Conservation (phyloP, 2,797 vertebrate genomes). For the Cuculus canorus region DNA sequence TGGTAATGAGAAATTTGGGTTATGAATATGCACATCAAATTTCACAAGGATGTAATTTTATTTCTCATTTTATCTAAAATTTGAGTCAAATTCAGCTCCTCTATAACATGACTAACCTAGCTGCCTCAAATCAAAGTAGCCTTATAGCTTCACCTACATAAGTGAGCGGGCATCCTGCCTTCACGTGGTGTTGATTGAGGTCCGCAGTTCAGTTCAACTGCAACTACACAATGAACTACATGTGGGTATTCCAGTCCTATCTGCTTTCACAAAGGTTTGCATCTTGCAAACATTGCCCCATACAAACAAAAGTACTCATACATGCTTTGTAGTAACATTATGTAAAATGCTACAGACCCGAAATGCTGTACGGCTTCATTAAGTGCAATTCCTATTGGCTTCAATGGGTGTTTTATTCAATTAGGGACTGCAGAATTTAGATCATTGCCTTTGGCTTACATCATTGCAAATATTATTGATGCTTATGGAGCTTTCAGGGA, state of each 20-base stretch:
- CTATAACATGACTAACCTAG: background rate
- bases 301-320: background rate
- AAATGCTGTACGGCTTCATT: conserved; percentile 16
- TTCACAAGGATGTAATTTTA: background rate
- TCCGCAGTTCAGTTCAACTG: background rate
- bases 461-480: conserved; percentile 48
- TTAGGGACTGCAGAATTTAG: conserved; percentile 37
- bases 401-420: conserved; percentile 19
- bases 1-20: background rate
- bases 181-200: background rate
- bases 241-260: background rate
- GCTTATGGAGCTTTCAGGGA: conserved; percentile 49
- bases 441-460: conserved; percentile 53
- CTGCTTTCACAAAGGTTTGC: background rate
- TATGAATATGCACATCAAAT: background rate
- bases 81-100: background rate
- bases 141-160: background rate
- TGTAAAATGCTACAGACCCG: background rate
- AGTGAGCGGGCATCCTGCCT: background rate
- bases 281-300: background rate
- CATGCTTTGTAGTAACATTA: background rate
- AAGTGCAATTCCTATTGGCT: conserved; percentile 16
- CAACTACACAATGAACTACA: rapidly evolving
- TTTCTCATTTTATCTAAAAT: background rate
- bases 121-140: background rate